Percentiles rank a stretch among this genome's conserved stretches.
These are phyloP conservation scores for Phymanthus crucifer DNA, from an alignment of 92 coral and sea anemone species.

Conservation along the genomic window DNA sequence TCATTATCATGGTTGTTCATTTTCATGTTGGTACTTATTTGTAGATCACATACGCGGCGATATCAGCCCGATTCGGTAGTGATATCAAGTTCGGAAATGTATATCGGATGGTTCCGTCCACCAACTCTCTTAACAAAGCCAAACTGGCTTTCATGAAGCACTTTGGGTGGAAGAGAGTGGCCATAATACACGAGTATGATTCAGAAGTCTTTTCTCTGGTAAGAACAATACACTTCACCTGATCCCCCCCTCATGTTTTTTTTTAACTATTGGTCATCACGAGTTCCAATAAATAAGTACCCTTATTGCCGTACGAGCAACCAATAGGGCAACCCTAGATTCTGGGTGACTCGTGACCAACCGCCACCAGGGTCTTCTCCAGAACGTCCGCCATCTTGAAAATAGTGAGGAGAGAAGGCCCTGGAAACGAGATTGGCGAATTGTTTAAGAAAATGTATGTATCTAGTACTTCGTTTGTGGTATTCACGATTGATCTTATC, in stretches of 20 bases:
- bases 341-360: too few species aligned
- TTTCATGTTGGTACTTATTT: neutral
- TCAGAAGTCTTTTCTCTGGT: constrained; percentile 88
- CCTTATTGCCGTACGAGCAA: too few species aligned
- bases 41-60: constrained; percentile 86
- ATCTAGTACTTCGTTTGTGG: too few species aligned
- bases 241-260: neutral
- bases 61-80: constrained; percentile 63
- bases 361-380: too few species aligned
- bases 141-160: constrained; percentile 73
- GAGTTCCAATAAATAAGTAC: too few species aligned
- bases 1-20: neutral
- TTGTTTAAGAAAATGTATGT: too few species aligned
- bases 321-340: too few species aligned
- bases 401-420: too few species aligned
- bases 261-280: neutral
- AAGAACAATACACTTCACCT: constrained; percentile 34
- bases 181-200: constrained; percentile 79
- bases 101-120: constrained; percentile 77
- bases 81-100: constrained; percentile 44
- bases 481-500: too few species aligned
- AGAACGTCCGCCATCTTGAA: too few species aligned
- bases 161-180: constrained; percentile 94
- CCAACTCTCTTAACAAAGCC: constrained; percentile 80
- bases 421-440: too few species aligned